Conservation (phyloP, 1,140 invertebrate species). For the Bemisia tabaci region DNA sequence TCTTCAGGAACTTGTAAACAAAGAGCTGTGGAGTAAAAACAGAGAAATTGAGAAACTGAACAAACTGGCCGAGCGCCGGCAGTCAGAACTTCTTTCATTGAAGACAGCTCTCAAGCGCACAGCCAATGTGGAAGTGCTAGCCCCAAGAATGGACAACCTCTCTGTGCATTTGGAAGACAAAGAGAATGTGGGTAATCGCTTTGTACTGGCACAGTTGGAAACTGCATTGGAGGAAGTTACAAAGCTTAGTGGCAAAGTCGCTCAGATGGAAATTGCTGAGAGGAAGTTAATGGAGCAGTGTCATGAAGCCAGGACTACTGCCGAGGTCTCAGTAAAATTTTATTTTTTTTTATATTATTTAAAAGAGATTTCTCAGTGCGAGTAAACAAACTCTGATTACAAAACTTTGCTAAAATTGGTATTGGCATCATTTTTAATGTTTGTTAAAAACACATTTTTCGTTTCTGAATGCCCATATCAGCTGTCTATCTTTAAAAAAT, state of each 20-base stretch:
- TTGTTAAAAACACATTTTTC: too few species aligned
- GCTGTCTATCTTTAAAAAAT: too few species aligned
- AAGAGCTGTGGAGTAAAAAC: slow-evolving; percentile 54
- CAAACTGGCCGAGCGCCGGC: slow-evolving; percentile 25
- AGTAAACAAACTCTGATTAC: too few species aligned
- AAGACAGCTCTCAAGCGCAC: neutral
- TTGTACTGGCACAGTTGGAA: neutral
- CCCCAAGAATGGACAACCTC: too few species aligned
- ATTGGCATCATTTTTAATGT: too few species aligned
- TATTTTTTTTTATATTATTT: too few species aligned
- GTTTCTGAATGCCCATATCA: too few species aligned
- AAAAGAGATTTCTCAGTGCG: too few species aligned
- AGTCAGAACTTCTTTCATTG: slow-evolving; percentile 19
- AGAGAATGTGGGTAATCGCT: slow-evolving; percentile 20
- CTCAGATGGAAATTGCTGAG: neutral
- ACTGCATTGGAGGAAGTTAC: neutral
- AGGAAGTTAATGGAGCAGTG: too few species aligned
- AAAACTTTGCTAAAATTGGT: too few species aligned
- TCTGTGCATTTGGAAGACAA: slow-evolving; percentile 21
- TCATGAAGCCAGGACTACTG: slow-evolving; percentile 5
- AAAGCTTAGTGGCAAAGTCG: neutral
- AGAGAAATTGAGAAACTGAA: slow-evolving; percentile 49
- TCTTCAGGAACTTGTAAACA: slow-evolving; percentile 45
- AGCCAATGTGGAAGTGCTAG: too few species aligned
- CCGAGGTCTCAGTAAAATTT: neutral